Evolutionary conservation across 2,113 vertebrate species (phyloP).

Genomic region (Chionodraco myersi): DNA sequence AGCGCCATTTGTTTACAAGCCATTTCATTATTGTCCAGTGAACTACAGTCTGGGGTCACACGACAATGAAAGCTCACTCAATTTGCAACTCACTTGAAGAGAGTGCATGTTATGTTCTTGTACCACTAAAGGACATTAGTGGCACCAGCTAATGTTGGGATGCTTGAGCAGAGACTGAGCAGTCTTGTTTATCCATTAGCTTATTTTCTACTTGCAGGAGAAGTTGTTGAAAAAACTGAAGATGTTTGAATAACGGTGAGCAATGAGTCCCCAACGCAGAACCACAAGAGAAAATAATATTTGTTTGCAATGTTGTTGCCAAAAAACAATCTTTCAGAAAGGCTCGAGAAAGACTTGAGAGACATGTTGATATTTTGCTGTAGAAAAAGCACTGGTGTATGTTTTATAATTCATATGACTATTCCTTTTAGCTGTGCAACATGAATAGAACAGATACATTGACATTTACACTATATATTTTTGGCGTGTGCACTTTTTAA

Average conservation of each 20-base stretch:
- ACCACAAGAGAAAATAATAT: background rate
- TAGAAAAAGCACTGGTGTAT: background rate
- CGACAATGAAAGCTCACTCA: constrained; percentile 40
- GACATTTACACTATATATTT: background rate
- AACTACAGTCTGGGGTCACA: constrained; percentile 46
- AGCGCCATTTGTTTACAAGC: constrained; percentile 8
- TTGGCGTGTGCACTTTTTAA: background rate
- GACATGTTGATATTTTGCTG: background rate
- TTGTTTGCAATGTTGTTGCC: background rate
- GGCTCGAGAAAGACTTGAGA: background rate
- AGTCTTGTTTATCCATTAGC: constrained; percentile 3
- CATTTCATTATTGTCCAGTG: constrained; percentile 65
- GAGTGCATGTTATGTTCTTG: constrained; percentile 8
- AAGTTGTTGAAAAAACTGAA: background rate
- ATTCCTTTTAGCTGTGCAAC: constrained; percentile 3
- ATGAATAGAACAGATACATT: background rate
- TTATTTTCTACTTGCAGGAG: constrained; percentile 12
- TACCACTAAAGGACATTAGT: constrained; percentile 42
- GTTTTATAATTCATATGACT: background rate
- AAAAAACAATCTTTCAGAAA: background rate
- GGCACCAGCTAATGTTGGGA: background rate
- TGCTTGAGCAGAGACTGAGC: background rate
- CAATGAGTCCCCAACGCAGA: background rate
- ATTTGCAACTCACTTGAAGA: constrained; percentile 52
- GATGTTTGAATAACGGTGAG: background rate